A percentile compares a stretch with the other conserved stretches of the same genome.
Conservation (phyloP, 2,888 invertebrate genomes). For the Brachypterus glaber region DNA sequence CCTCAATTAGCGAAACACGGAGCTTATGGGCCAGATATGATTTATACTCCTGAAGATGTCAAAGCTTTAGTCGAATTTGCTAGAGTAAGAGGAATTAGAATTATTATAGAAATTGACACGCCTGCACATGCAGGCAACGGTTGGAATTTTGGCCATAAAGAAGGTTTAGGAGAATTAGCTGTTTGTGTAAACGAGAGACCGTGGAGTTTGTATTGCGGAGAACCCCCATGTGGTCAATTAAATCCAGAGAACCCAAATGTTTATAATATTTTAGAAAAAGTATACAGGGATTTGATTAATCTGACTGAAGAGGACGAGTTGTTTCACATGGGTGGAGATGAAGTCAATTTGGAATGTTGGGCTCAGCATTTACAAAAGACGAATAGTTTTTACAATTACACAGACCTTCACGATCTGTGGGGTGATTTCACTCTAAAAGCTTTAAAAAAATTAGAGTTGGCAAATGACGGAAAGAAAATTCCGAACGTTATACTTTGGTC, state of each 20-base stretch:
- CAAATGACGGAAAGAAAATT: slow-evolving; percentile 47
- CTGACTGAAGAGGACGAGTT: slow-evolving; percentile 67
- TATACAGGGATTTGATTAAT: slow-evolving; percentile 68
- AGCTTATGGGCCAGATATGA: slow-evolving; percentile 66
- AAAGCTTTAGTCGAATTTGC: slow-evolving; percentile 67
- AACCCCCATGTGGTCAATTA: slow-evolving; percentile 79
- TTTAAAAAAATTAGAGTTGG: slow-evolving; percentile 48
- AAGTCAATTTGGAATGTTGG: slow-evolving; percentile 77
- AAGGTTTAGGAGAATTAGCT: slow-evolving; percentile 67
- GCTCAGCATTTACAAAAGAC: slow-evolving; percentile 41
- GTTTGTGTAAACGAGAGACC: slow-evolving; percentile 68
- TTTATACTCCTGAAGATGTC: slow-evolving; percentile 61
- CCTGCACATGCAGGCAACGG: slow-evolving; percentile 85
- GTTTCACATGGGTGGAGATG: slow-evolving; percentile 77
- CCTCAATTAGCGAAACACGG: slow-evolving; percentile 76
- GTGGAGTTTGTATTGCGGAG: slow-evolving; percentile 71
- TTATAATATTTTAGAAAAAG: slow-evolving; percentile 59
- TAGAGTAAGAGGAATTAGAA: slow-evolving; percentile 70
- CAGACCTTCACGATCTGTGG: slow-evolving; percentile 70
- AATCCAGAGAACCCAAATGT: slow-evolving; percentile 74
- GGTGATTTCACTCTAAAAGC: slow-evolving; percentile 64
- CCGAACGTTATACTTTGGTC: slow-evolving; percentile 65
- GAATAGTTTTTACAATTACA: slow-evolving; percentile 47
- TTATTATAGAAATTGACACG: slow-evolving; percentile 82
- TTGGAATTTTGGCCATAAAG: slow-evolving; percentile 72